Conservation (phyloP, 2,113 vertebrate species). For the Gasterosteus aculeatus region DNA sequence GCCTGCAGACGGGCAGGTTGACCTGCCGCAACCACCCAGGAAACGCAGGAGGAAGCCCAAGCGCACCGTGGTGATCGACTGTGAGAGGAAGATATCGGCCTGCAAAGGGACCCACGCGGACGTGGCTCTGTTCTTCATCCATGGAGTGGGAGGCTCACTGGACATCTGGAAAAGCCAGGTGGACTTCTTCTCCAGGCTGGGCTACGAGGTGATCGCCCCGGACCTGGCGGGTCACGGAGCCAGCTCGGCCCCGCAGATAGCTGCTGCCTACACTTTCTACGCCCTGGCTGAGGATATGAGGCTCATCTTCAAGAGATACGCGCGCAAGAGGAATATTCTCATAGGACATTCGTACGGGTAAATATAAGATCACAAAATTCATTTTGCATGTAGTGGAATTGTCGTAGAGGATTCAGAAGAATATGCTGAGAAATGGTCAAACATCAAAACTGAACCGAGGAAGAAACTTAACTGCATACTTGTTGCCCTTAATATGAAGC, state of each 20-base stretch:
- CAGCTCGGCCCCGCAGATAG: slow-evolving; percentile 89
- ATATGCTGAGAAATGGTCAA: not conserved
- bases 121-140: slow-evolving; percentile 94
- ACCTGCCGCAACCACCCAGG: slow-evolving; percentile 56
- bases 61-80: slow-evolving; percentile 89
- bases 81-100: slow-evolving; percentile 87
- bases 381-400: not conserved
- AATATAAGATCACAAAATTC: slow-evolving; percentile 39
- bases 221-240: slow-evolving; percentile 92
- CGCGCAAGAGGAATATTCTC: slow-evolving; percentile 91
- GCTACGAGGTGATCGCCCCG: slow-evolving; percentile 93
- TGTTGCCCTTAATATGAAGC: not conserved
- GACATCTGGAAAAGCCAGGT: slow-evolving; percentile 96
- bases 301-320: slow-evolving; percentile 91
- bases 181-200: slow-evolving; percentile 90
- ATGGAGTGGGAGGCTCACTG: slow-evolving; percentile 92
- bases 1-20: slow-evolving; percentile 25
- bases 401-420: not conserved
- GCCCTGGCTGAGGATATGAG: slow-evolving; percentile 94
- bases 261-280: slow-evolving; percentile 95
- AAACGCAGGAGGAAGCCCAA: slow-evolving; percentile 84
- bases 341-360: slow-evolving; percentile 96
- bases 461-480: not conserved
- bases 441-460: not conserved
- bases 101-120: slow-evolving; percentile 90